Conservation (phyloP, 2,888 invertebrate genomes). For the Stenchaetothrips biformis region DNA sequence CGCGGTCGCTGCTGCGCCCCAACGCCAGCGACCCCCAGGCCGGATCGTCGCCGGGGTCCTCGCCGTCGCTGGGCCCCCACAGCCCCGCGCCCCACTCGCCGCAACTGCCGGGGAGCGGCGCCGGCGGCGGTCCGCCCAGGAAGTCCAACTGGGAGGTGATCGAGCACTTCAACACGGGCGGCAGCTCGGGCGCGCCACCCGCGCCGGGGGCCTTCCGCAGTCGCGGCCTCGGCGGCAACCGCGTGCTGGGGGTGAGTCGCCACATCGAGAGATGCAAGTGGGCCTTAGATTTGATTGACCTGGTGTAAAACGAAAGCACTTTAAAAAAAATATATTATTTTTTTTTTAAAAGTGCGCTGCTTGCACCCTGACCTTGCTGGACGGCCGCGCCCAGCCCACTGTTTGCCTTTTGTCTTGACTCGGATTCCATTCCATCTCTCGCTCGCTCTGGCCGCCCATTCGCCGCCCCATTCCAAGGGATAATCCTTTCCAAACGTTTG, state of each 20-base stretch:
- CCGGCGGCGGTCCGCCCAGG: slow-evolving; percentile 50
- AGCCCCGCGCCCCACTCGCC: slow-evolving; percentile 44
- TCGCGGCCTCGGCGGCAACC: slow-evolving; percentile 32
- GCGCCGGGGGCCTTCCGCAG: slow-evolving; percentile 33
- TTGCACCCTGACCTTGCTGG: no score
- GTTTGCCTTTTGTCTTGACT: no score
- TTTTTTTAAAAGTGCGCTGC: no score
- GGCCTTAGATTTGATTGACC: no score
- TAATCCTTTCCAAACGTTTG: no score
- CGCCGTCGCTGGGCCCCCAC: slow-evolving; percentile 28
- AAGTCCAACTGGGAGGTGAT: slow-evolving; percentile 91
- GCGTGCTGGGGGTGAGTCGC: slow-evolving; percentile 7
- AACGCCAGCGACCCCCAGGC: neutral
- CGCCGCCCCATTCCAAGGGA: no score
- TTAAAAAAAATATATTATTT: no score
- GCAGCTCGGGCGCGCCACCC: slow-evolving; percentile 47
- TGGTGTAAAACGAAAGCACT: no score
- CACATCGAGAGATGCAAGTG: neutral
- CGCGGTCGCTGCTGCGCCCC: slow-evolving; percentile 40
- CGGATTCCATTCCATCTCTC: no score
- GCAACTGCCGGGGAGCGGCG: slow-evolving; percentile 38
- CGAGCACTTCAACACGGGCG: slow-evolving; percentile 67
- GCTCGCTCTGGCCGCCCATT: no score
- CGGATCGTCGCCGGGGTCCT: slow-evolving; percentile 42
- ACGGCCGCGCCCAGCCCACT: no score